Conservation (phyloP, 92 coral and sea anemone genomes). For the Meandrina meandrites region DNA sequence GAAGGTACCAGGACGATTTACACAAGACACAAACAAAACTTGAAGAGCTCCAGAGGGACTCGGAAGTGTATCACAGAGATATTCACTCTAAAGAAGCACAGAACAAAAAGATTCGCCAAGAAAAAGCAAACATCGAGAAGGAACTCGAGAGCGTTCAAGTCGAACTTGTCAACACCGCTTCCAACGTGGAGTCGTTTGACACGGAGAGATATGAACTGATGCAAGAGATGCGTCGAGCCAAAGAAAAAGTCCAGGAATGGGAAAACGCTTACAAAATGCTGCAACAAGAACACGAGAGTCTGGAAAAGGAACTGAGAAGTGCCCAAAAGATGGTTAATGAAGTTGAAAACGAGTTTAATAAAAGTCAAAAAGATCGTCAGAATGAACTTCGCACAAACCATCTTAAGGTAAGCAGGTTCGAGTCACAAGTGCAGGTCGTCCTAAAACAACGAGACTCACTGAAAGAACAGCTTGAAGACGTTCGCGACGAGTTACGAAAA, state of each 20-base stretch:
- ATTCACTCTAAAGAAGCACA: constrained; percentile 69
- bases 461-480: constrained; percentile 77
- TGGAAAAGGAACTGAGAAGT: constrained; percentile 58
- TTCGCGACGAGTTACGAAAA: constrained; percentile 72
- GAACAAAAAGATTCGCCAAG: constrained; percentile 73
- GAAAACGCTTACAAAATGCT: constrained; percentile 71
- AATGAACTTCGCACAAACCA: constrained; percentile 77
- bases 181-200: constrained; percentile 70
- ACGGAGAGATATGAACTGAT: constrained; percentile 68
- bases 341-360: constrained; percentile 68
- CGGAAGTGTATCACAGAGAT: constrained; percentile 56
- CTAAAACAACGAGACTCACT: constrained; percentile 85
- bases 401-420: constrained; percentile 80
- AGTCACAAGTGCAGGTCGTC: constrained; percentile 80
- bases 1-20: constrained; percentile 66
- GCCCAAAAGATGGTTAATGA: constrained; percentile 65
- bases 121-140: constrained; percentile 63
- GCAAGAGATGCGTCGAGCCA: constrained; percentile 67
- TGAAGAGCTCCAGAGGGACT: constrained; percentile 66
- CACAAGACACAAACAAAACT: constrained; percentile 56
- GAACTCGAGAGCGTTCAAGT: constrained; percentile 70
- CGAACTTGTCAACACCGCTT: constrained; percentile 59
- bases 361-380: constrained; percentile 64
- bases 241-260: constrained; percentile 70
- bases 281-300: constrained; percentile 79